Percentiles rank a stretch among this genome's conserved stretches.
Evolutionary conservation across 2,797 vertebrate species (phyloP).

Genomic region (Notoglanidium macrostoma): DNA sequence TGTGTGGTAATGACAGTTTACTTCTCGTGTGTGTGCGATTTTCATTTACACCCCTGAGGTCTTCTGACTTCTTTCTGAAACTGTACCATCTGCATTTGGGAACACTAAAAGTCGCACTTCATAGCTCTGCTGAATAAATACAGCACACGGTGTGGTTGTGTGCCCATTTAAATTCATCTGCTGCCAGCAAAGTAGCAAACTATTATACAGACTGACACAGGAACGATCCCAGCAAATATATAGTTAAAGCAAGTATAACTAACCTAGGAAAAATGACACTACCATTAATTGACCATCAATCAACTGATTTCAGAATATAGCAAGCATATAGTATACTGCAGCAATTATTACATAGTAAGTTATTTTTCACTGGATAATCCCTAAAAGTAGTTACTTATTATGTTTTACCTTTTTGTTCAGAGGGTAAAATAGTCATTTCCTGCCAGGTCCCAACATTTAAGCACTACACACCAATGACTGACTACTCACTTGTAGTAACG

Average conservation of each 20-base stretch:
- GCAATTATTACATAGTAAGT: neutral
- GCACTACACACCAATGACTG: neutral
- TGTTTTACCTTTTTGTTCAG: neutral
- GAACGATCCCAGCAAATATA: neutral
- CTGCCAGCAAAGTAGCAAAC: neutral
- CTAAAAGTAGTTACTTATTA: neutral
- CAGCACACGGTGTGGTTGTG: neutral
- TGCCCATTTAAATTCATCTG: slow-evolving; percentile 5
- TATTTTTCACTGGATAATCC: neutral
- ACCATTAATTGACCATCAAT: neutral
- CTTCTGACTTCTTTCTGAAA: neutral
- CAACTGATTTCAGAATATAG: neutral
- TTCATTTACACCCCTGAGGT: neutral
- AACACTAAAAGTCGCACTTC: neutral
- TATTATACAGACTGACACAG: neutral
- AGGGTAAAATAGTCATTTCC: neutral
- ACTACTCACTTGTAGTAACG: neutral
- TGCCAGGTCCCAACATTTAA: neutral
- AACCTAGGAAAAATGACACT: neutral
- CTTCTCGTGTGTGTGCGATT: neutral
- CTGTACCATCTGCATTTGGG: neutral
- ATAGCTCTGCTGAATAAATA: slow-evolving; percentile 8
- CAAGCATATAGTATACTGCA: neutral
- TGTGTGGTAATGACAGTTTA: neutral
- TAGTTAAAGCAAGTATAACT: neutral